Conservation (phyloP, 1,140 invertebrate species). For the Hypsibius dujardini region DNA sequence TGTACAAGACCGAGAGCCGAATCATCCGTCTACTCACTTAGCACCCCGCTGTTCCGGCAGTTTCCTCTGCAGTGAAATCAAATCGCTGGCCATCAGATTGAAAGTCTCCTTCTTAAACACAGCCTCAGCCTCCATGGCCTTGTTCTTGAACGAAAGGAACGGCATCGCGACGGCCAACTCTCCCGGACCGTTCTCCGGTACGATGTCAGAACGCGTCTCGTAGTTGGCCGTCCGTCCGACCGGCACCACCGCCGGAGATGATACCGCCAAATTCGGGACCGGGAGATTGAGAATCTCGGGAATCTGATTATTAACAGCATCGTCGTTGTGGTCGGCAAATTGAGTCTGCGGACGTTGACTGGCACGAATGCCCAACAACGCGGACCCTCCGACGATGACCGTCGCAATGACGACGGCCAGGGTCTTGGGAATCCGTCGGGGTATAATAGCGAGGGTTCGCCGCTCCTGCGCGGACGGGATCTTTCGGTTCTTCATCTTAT, state of each 20-base stretch:
- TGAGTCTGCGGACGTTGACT: background rate
- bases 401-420: background rate
- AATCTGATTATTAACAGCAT: no score
- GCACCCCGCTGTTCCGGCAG: slow-evolving; percentile 59
- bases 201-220: background rate
- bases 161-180: background rate
- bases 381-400: background rate
- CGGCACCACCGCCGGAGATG: no score
- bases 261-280: no score
- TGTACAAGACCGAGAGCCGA: no score
- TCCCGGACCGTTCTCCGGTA: background rate
- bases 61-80: slow-evolving; percentile 67
- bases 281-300: no score
- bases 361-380: background rate
- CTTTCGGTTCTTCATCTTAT: no score
- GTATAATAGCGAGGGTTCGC: background rate
- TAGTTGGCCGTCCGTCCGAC: background rate
- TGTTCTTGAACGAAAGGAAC: background rate
- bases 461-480: background rate
- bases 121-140: background rate
- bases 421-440: background rate
- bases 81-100: slow-evolving; percentile 74
- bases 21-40: no score
- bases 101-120: slow-evolving; percentile 35
- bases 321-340: no score